phyloP scores from a whole-genome alignment of 2,113 vertebrate genomes.

The Serilophus lunatus region DNA sequence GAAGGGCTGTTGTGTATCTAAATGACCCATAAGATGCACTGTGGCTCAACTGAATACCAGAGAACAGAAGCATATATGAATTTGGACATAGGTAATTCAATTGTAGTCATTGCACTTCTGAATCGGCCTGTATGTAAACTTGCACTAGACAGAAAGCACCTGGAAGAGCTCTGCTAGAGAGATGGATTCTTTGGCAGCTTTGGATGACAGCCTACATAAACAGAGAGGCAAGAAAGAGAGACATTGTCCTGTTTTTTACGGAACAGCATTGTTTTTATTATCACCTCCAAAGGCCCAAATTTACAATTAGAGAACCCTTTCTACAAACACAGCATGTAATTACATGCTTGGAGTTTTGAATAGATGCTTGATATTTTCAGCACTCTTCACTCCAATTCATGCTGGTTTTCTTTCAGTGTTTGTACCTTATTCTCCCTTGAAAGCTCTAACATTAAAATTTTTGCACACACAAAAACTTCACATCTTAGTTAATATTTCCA shows the following conservation, averaged over 20 bases:
- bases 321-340: not conserved
- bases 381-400: not conserved
- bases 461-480: not conserved
- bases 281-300: not conserved
- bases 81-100: not conserved
- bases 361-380: not conserved
- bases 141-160: conserved; percentile 34
- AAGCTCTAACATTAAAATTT: not conserved
- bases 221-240: conserved; percentile 20
- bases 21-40: conserved; percentile 33
- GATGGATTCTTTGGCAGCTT: conserved; percentile 50
- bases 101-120: conserved; percentile 1
- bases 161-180: conserved; percentile 27
- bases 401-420: not conserved
- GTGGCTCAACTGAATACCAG: not conserved
- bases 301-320: not conserved
- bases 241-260: conserved; percentile 21
- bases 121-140: not conserved
- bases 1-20: conserved; percentile 9
- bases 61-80: not conserved
- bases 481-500: conserved; percentile 7
- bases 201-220: conserved; percentile 52
- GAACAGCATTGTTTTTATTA: not conserved
- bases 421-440: not conserved
- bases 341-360: not conserved